phyloP scores from a whole-genome alignment of 2,888 invertebrate genomes.

The Pseudanteris insignis region DNA sequence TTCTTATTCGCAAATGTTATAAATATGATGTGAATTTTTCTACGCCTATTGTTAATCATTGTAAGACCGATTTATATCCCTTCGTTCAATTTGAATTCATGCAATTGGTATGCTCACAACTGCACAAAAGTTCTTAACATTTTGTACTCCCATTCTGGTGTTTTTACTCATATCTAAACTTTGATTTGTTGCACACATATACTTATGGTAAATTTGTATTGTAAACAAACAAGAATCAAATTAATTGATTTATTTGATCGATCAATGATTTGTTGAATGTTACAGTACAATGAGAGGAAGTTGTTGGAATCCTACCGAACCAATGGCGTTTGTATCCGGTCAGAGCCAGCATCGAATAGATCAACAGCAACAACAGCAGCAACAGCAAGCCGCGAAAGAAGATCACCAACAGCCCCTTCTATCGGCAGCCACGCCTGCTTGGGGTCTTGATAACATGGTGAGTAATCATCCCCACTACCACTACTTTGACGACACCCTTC shows the following conservation, averaged over 20 bases:
- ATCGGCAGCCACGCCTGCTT: constrained; percentile 43
- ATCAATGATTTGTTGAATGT: neutral
- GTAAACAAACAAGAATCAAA: too few species aligned
- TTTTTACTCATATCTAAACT: too few species aligned
- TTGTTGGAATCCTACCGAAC: constrained; percentile 33
- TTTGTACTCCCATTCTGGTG: too few species aligned
- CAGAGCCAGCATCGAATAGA: constrained; percentile 12
- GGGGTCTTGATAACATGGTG: constrained; percentile 34
- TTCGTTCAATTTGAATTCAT: too few species aligned
- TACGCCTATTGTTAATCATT: neutral
- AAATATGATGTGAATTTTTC: neutral
- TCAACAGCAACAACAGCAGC: constrained; percentile 21
- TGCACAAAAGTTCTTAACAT: too few species aligned
- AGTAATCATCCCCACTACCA: constrained; percentile 28
- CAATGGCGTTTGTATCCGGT: constrained; percentile 13
- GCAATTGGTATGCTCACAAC: too few species aligned
- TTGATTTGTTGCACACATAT: too few species aligned
- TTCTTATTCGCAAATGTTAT: neutral
- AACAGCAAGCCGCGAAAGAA: constrained; percentile 16
- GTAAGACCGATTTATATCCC: too few species aligned
- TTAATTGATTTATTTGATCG: too few species aligned
- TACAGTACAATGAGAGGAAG: constrained; percentile 29
- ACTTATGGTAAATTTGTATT: too few species aligned
- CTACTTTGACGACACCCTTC: constrained; percentile 5
- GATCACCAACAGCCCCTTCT: constrained; percentile 26